Base-by-base conservation (phyloP, 2,888 invertebrate species). In the Bibio marci region DNA sequence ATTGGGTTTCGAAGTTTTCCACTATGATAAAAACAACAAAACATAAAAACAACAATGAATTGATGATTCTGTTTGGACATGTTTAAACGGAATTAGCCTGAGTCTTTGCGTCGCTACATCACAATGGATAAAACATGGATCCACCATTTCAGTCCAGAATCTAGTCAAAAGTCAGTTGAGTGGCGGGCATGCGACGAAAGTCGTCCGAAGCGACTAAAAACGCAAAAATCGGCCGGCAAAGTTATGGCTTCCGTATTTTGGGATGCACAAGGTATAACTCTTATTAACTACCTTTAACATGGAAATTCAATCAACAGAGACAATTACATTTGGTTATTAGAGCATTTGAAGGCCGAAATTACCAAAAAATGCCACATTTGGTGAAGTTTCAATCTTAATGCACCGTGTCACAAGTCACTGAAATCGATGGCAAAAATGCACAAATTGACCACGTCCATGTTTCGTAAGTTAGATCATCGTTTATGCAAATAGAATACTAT, bases 241-340 rank as follows among this genome's bases (percentile, higher is more conserved):
- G 45, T 51, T 32, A 48, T 55, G 50, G 49, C 49, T 7, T 45
- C 49, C 4, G 45, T 52, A 44, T 53, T 55, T 44, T 53, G 51
- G 52, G 50, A 55, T 52, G 38, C 47, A 12, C 46, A 45, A 30
- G 49, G 49, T 22, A 41, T 53, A 12, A 45, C 54, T 6, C 44
- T 45, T 40, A 50, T 50, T 32, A 51, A 55, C 37, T 52, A 50
- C 42, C 47, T 55, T 25, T 32, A 50, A 45, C 52, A 52, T 39
- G 49, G 49, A 27, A 49, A 45, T 48, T 52, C 50, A 3, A 49
- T 52, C 39, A 50, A 40, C 15, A 45, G 45, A 11, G 41, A 42
- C 31, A 47, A 49, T 40, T 49, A 46, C 30, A 35, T 35, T 25
- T 37, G 28, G 15, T 47, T 48, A 45, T 42, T 53, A 43, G 43